Evolutionary conservation across 2,113 vertebrate species (phyloP), one percentile per base, ranked within the genome.

Genomic region (Marmota flaviventris): DNA sequence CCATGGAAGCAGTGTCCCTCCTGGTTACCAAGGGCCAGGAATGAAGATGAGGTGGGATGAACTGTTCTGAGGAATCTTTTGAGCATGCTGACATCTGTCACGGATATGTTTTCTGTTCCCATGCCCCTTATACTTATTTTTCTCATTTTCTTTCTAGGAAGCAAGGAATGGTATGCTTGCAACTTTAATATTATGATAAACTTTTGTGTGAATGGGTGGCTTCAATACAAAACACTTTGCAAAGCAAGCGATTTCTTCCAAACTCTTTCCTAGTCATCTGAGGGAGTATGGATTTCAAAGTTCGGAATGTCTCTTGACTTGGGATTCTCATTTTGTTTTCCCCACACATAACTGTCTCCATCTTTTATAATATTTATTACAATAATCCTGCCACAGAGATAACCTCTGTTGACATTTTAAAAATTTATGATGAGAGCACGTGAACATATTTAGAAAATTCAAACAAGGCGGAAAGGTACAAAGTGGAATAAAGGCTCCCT

Each of bases 331-430:
- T 89, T 97, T 96, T 84, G 29, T 92, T 82, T 95, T 92, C 92
- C 42, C 24, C 17, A 78, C 75, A 89, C 92, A 92, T 83, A 97
- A 29, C 87, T 87, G 81, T 92, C 92, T 97, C 75, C 12, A 95
- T 75, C 93, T 95, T 92, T 95, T 96, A 96, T 93, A 97, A 95
- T 94, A 97, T 95, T 97, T 97, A 97, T 95, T 92, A 85, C 53
- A 83, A 61, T 95, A 96, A 94, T 96, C 72, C 48, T 14, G 92
- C 87, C 45, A 93, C 76, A 89, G 20, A 96, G 92, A 95, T 97
- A 97, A 97, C 91, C 96, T 96, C 85, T 97, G 90, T 96, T 95
- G 92, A 96, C 87, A 85, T 89, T 96, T 97, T 85, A 95, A 95
- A 97, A 79, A 96, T 97, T 90, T 85, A 94, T 96, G 91, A 95